Evolutionary conservation across 2,888 invertebrate species (phyloP), one percentile per base, ranked within the genome.

Genomic region (Mesopsocus fuscifrons): DNA sequence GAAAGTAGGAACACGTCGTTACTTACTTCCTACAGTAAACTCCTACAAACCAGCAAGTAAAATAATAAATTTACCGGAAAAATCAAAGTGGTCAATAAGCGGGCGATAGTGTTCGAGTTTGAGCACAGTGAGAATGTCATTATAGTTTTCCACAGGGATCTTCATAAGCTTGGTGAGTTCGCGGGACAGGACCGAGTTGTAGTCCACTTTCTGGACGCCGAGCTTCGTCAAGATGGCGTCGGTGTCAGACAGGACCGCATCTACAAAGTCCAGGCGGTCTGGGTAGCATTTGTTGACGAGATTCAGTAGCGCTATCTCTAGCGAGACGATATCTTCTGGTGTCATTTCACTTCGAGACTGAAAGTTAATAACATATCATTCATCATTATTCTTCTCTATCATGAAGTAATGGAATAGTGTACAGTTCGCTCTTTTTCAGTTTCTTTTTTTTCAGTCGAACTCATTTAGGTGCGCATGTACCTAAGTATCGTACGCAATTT

Each of bases 251-350:
- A 97, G 68, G 15, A 97, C 95, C 57, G 89, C 82, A 60, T 97
- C 94, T 2, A 95, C 92, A 57, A 92, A 95, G 59, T 89, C 85
- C 13, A 91, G 77, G 54, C 85, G 73, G 56, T 91, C 87, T 0
- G 92, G 88, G 64, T 98, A 98, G 57, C 95, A 95, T 55, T 94
- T 89, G 55, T 95, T 80, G 0, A 97, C 94, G 48, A 99, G 66
- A 62, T 89, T 91, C 44, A 97, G 76, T 34, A 98, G 66, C 4
- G 97, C 84, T 43, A 95, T 87, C 68, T 98, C 94, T 44, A 98
- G 68, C 5, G 94, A 80, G 15, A 98, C 77, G 57, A 92, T 89
- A 62, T 98, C 97, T 63, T 98, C 97, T 17, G 84, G 64, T 0
- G 94, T 87, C 81, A 98, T 87, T 58, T 95, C 89, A 46, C 81